Conservation (phyloP, 2,113 vertebrate genomes). For the Desmodus rotundus region DNA sequence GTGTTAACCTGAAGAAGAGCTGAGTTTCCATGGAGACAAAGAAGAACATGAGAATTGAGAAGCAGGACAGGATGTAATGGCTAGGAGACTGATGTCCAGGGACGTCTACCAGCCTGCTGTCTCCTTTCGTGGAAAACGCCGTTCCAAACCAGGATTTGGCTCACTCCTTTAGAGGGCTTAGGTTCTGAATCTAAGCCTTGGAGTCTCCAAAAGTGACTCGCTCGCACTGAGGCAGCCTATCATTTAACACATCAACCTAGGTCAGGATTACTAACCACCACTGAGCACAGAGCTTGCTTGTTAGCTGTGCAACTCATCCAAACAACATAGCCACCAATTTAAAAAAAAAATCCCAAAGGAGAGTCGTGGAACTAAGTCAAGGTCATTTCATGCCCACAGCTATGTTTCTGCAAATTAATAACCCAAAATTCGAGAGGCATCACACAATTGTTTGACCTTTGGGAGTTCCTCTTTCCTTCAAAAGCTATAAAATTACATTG, state of each 20-base stretch:
- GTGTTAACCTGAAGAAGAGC: background rate
- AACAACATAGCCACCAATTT: background rate
- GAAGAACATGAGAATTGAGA: background rate
- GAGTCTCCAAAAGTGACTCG: background rate
- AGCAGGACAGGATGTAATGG: background rate
- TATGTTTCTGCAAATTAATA: constrained; percentile 1
- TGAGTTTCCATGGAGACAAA: background rate
- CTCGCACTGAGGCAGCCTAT: background rate
- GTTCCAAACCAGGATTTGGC: background rate
- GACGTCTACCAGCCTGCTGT: background rate
- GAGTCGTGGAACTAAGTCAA: background rate
- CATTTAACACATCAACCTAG: background rate
- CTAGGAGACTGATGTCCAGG: background rate
- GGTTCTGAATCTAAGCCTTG: background rate
- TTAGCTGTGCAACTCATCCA: background rate
- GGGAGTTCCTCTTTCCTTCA: background rate
- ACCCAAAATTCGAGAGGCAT: background rate
- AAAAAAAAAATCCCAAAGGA: background rate
- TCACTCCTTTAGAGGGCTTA: background rate
- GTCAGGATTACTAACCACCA: background rate
- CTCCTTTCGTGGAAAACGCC: background rate
- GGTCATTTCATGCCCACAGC: background rate
- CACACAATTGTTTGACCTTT: background rate
- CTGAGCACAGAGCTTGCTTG: background rate
- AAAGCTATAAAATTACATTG: background rate